phyloP scores from a whole-genome alignment of 2,888 invertebrate genomes.

The Eremobia ochroleuca region DNA sequence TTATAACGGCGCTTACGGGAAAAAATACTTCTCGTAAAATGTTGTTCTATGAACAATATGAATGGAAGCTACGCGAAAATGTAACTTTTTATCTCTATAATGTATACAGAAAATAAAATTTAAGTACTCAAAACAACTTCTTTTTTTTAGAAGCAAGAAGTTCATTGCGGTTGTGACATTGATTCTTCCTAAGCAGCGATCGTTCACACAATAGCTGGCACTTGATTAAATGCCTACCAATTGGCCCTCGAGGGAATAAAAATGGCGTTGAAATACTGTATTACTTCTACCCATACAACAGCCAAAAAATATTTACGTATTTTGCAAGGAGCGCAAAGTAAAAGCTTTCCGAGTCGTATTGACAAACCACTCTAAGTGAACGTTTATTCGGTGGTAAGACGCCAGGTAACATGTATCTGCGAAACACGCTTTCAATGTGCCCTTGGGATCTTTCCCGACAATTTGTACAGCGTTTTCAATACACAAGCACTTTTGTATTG shows the following conservation, averaged over 20 bases:
- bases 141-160: not conserved
- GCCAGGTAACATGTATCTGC: slow-evolving; percentile 72
- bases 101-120: not conserved
- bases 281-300: slow-evolving; percentile 33
- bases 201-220: slow-evolving; percentile 16
- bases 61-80: not conserved
- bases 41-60: not conserved
- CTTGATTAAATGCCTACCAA: slow-evolving; percentile 27
- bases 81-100: not conserved
- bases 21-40: not conserved
- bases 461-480: slow-evolving; percentile 72
- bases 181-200: slow-evolving; percentile 16
- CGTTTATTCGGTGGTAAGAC: slow-evolving; percentile 78
- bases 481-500: slow-evolving; percentile 70
- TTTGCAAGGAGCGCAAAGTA: slow-evolving; percentile 73
- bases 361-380: slow-evolving; percentile 82
- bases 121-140: not conserved
- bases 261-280: slow-evolving; percentile 18
- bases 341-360: slow-evolving; percentile 80
- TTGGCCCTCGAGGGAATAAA: slow-evolving; percentile 11
- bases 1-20: not conserved
- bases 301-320: slow-evolving; percentile 53
- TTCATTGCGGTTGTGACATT: not conserved
- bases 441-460: slow-evolving; percentile 71
- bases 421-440: slow-evolving; percentile 74